Evolutionary conservation across 2,113 vertebrate species (phyloP), one percentile per base, ranked within the genome.

Genomic region (Sylvia atricapilla): DNA sequence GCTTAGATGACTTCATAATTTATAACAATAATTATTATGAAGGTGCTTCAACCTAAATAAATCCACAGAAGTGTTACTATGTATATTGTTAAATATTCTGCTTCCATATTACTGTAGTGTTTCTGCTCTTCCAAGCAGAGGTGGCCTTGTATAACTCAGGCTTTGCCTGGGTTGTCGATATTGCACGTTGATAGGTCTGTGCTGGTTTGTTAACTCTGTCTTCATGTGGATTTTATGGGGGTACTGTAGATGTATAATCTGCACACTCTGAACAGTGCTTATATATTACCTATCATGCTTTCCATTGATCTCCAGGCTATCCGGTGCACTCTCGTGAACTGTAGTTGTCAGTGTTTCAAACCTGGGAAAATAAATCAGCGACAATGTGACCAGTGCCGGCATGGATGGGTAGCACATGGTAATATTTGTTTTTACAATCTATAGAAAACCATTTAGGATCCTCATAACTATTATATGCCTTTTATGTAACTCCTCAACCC

Each of bases 391-490:
- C 98, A 99, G 43, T 99, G 99, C 97, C 98, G 98, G 84, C 99
- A 99, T 75, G 99, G 99, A 97, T 99, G 99, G 99, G 99, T 99
- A 58, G 99, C 99, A 53, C 99, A 99, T 30, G 99, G 99, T 99
- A 98, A 98, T 95, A 64, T 6, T 90, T 77, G 33, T 81, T 89
- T 82, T 77, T 78, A 21, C 59, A 70, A 56, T 43, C 47, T 90
- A 11, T 74, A 24, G 67, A 67, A 90, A 66, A 76, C 23, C 41
- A 64, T 76, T 62, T 55, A 73, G 56, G 16, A 60, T 27, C 43
- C 15, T 53, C 7, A 20, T 75, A 52, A 16, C 5, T 67, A 1
- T 21, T 55, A 44, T 7, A 8, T 52, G 27, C 27, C 55, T 64
- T 90, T 49, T 50, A 21, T 88, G 31, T 80, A 31, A 33, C 22